A percentile compares a stretch with the other conserved stretches of the same genome.
These are phyloP conservation scores for Spinus olivaceus DNA, from an alignment of 2,797 vertebrate species.

Conservation along the genomic window DNA sequence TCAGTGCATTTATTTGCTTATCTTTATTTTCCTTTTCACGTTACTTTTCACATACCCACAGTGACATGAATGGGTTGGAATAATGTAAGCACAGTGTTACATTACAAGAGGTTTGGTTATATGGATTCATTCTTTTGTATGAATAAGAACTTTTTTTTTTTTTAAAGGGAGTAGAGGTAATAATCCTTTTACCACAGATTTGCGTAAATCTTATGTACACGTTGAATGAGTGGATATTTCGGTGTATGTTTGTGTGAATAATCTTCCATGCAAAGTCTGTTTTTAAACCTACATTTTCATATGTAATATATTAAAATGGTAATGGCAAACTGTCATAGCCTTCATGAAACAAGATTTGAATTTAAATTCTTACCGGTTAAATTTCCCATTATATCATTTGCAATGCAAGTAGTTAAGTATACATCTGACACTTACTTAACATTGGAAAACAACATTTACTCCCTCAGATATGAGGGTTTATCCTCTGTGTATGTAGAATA, in stretches of 20 bases:
- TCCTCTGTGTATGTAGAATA: not conserved
- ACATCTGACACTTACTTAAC: conserved; percentile 45
- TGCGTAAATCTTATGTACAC: conserved; percentile 32
- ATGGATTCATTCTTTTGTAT: conserved; percentile 58
- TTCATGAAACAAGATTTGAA: conserved; percentile 41
- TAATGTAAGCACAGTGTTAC: conserved; percentile 64
- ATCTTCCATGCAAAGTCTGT: conserved; percentile 42
- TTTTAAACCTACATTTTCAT: conserved; percentile 50
- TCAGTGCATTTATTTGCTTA: conserved; percentile 32
- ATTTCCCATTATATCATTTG: conserved; percentile 65
- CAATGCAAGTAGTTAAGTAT: conserved; percentile 58
- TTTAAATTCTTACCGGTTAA: conserved; percentile 26
- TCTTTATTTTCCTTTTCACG: conserved; percentile 49
- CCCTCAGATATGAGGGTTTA: not conserved
- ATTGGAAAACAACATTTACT: conserved; percentile 11
- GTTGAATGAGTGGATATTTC: conserved; percentile 10
- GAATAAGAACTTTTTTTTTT: conserved; percentile 35
- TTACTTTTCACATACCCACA: conserved; percentile 22
- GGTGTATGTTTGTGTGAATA: conserved; percentile 23
- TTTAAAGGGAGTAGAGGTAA: not conserved
- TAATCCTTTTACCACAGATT: conserved; percentile 45
- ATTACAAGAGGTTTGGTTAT: conserved; percentile 55
- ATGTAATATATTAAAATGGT: conserved; percentile 38
- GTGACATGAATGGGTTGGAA: conserved; percentile 56
- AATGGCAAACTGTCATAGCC: conserved; percentile 28